phyloP scores from a whole-genome alignment of 2,113 vertebrate genomes.

The Peromyscus leucopus region DNA sequence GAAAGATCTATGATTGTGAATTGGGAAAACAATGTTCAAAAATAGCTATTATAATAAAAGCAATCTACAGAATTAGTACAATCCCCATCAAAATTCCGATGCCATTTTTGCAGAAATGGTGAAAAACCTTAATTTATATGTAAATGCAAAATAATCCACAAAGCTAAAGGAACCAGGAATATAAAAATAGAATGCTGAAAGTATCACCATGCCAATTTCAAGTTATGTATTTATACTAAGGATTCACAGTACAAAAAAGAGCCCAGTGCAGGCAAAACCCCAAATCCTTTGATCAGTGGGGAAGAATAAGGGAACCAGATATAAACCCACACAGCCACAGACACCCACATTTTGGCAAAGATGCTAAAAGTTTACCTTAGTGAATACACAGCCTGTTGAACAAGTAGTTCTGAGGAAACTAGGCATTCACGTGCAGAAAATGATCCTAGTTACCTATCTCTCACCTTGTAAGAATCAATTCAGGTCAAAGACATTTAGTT shows the following conservation, averaged over 20 bases:
- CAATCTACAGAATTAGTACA: neutral
- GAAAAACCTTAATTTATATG: neutral
- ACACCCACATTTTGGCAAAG: neutral
- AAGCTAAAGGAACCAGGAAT: neutral
- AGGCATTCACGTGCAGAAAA: neutral
- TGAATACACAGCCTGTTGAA: neutral
- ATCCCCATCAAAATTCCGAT: neutral
- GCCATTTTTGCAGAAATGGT: neutral
- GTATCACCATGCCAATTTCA: neutral
- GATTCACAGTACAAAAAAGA: neutral
- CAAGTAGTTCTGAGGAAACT: neutral
- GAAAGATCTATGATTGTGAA: neutral
- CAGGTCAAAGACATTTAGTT: neutral
- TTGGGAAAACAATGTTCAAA: neutral
- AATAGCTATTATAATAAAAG: neutral
- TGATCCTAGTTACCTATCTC: neutral
- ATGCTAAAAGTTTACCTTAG: neutral
- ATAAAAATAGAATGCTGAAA: neutral
- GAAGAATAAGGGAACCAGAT: neutral
- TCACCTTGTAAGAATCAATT: neutral
- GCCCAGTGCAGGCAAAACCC: neutral
- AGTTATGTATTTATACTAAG: neutral
- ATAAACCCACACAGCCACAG: neutral
- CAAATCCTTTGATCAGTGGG: too few relatives aligned
- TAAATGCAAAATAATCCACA: neutral